Base-by-base conservation (phyloP, 2,113 vertebrate genomes). In the Mystacornis crossleyi region DNA sequence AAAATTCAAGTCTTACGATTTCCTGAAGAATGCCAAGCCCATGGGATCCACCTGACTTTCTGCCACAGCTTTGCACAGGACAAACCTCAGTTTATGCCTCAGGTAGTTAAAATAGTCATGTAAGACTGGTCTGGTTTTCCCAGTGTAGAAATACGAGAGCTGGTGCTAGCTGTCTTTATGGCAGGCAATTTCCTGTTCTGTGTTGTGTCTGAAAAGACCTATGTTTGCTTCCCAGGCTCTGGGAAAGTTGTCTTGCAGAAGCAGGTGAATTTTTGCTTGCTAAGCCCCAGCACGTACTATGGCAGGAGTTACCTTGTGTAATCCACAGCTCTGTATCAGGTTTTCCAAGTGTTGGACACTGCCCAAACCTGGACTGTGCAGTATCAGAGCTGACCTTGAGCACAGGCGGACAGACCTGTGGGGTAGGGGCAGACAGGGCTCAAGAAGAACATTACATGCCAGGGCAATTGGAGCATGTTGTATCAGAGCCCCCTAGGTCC, bases 401-500 rank as follows among this genome's bases (percentile, higher is more conserved):
- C 36, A 24, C 0, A 28, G 70, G 38, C 81, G 71, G 62, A 15
- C 40, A 85, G 18, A 57, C 18, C n/a, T 0, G 1, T 40, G 31
- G 34, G 8, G 5, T 21, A 36, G 12, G 24, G 12, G 14, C 60
- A 47, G 33, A 26, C 31, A 23, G 10, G 16, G 13, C 43, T 82
- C 29, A 26, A 69, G 64, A 26, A 61, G 23, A 80, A 11, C 23
- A 6, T 51, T 20, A 38, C 5, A 54, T 17, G 14, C 36, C n/a
- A 26, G 54, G n/a, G 64, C 0, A 0, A 23, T 10, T 38, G 11
- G 45, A 74, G 24, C n/a, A 40, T 1, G 0, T 26, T 40, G 47
- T 1, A 0, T 14, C 33, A 67, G 26, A 83, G 36, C n/a, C 24
- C 9, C 9, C 8, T 34, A 1, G 23, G 21, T 36, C 36, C 26